Base-by-base conservation (phyloP, 2,888 invertebrate genomes). In the Polia nebulosa region DNA sequence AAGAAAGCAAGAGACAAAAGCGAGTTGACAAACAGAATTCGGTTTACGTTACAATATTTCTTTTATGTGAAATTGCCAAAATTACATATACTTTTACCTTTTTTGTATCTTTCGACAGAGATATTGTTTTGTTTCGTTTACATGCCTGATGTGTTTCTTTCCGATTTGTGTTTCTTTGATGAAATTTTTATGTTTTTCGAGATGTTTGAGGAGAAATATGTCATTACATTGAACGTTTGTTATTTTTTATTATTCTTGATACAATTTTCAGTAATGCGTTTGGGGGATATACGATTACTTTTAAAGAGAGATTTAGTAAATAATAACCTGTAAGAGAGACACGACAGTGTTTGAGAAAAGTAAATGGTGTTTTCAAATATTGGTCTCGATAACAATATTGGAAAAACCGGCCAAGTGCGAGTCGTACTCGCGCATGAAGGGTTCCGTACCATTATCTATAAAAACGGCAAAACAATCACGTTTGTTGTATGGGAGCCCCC, bases 1-100 rank as follows among this genome's bases (percentile, higher is more conserved):
- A 82, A 81, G 81, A 74, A 78, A 80, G 76, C 72, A 81, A 72
- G 59, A 79, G 75, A 82, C 77, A 84, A 87, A 82, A 84, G 76
- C 78, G 77, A 76, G 68, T 75, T 76, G 70, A 83, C 82, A 82
- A 85, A 83, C 75, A 81, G 76, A 86, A 85, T 84, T 83, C 76
- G 62, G 81, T 76, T 78, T 63, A 58, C 72, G 72, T 84, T 80
- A 86, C 79, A 80, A 80, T 81, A 81, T 84, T 80, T 82, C 76
- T 78, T 74, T 76, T 78, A 78, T 72, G 70, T 70, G 60, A 68
- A 78, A 76, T 76, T 76, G 73, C 58, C 66, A 61, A 79, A 78
- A 78, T 78, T 65, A 81, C 63, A 73, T 69, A 63, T 45, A 68
- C 59, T 57, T 49, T 55, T 15, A 15, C 29, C 22, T 44, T 41